Conservation (phyloP, 92 coral and sea anemone species). For the Paramuricea clavata region DNA sequence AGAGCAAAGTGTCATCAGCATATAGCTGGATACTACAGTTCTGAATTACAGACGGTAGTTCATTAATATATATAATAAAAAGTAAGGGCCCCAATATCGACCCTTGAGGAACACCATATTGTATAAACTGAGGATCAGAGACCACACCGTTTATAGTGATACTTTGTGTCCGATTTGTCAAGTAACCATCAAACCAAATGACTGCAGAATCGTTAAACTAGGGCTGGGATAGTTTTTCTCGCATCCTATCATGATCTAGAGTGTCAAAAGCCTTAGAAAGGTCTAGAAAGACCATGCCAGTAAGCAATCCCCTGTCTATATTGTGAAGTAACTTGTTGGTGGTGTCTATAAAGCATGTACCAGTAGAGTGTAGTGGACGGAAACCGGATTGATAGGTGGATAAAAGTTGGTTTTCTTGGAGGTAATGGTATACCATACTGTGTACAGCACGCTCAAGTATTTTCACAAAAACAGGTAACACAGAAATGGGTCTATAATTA, state of each 20-base stretch:
- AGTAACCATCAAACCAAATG: constrained; percentile 48
- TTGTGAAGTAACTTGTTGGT: constrained; percentile 24
- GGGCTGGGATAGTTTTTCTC: constrained; percentile 34
- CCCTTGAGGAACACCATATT: not conserved
- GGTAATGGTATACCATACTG: constrained; percentile 43
- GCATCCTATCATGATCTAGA: constrained; percentile 42
- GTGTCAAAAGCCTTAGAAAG: constrained; percentile 49
- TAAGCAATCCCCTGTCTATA: constrained; percentile 60
- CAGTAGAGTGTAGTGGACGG: too few relatives aligned
- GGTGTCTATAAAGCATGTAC: constrained; percentile 1
- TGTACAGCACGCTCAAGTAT: constrained; percentile 54
- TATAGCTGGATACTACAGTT: constrained; percentile 35
- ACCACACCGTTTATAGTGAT: too few relatives aligned
- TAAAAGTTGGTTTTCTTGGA: constrained; percentile 40
- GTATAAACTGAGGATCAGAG: too few relatives aligned
- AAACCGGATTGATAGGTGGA: constrained; percentile 46
- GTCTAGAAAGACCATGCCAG: constrained; percentile 44
- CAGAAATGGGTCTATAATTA: constrained; percentile 1
- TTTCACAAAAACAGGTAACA: constrained; percentile 10
- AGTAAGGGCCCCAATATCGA: not conserved
- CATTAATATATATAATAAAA: not conserved
- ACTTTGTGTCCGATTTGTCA: constrained; percentile 49
- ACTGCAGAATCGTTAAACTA: constrained; percentile 54
- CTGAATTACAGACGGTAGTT: not conserved
- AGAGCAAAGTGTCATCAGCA: constrained; percentile 49